Percentiles rank a stretch among this genome's conserved stretches.
Evolutionary conservation across 2,888 invertebrate genomes (phyloP).

Genomic region (Calameuta filiformis): DNA sequence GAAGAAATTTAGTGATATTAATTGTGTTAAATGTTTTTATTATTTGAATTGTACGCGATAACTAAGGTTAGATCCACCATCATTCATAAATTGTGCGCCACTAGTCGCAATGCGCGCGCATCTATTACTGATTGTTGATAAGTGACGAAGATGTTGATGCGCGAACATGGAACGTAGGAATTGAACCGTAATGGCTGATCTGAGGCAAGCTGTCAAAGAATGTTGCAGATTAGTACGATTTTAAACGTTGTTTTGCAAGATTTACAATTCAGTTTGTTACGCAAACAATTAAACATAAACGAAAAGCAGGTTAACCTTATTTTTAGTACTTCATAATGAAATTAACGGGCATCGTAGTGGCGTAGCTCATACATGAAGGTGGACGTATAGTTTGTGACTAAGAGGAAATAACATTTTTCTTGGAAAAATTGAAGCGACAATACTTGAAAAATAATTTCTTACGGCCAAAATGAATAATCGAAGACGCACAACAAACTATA

Average conservation of each 20-base stretch:
- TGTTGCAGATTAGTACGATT: constrained; percentile 22
- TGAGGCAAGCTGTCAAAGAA: constrained; percentile 41
- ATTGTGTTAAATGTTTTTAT: neutral
- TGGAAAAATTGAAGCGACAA: constrained; percentile 13
- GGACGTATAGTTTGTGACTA: constrained; percentile 5
- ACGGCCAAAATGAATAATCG: constrained; percentile 65
- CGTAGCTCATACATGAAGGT: neutral
- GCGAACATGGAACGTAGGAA: constrained; percentile 20
- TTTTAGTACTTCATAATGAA: neutral
- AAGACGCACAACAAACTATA: constrained; percentile 77
- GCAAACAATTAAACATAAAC: constrained; percentile 8
- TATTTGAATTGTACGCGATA: neutral
- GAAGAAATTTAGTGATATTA: neutral
- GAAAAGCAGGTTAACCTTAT: constrained; percentile 9
- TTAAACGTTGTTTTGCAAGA: constrained; percentile 2
- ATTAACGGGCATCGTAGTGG: neutral
- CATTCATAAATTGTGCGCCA: neutral
- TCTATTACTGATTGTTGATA: neutral
- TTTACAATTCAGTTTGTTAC: constrained; percentile 14
- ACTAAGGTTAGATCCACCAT: neutral
- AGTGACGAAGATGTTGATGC: neutral
- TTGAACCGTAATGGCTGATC: constrained; percentile 28
- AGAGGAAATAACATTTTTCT: constrained; percentile 12
- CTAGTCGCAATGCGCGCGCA: neutral
- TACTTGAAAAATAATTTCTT: constrained; percentile 24